Conservation (phyloP, 2,888 invertebrate genomes). For the Glyphotaelius pellucidus region DNA sequence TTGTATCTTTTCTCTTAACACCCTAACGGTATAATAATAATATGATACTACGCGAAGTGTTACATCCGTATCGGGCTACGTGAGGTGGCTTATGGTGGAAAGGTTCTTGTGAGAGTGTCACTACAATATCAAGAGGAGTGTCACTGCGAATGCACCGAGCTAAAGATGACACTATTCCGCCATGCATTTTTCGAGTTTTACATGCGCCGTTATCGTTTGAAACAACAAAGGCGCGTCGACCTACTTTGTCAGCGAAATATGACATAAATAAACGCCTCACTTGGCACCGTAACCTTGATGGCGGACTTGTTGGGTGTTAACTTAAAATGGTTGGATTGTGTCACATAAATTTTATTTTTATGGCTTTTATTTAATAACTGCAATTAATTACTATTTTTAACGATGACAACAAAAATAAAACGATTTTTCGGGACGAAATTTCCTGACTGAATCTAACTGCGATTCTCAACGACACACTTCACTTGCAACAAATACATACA, state of each 20-base stretch:
- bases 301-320: constrained; percentile 3
- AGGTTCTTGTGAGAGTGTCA: constrained; percentile 9
- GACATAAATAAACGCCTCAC: not conserved
- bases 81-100: not conserved
- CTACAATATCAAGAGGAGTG: too few species aligned
- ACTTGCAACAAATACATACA: not conserved
- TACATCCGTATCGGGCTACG: constrained; percentile 28
- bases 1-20: constrained; percentile 19
- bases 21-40: constrained; percentile 11
- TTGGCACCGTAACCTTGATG: constrained; percentile 31
- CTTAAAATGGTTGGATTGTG: not conserved
- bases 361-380: not conserved
- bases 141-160: not conserved
- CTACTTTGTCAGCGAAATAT: constrained; percentile 19
- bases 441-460: not conserved
- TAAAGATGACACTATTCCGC: constrained; percentile 11
- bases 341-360: not conserved
- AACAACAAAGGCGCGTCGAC: constrained; percentile 20
- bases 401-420: not conserved
- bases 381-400: not conserved
- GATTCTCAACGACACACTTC: too few species aligned
- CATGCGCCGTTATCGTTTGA: constrained; percentile 12
- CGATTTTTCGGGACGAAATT: not conserved
- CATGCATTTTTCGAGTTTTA: constrained; percentile 30
- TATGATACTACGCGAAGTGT: not conserved